A percentile compares a stretch with the other conserved stretches of the same genome.
phyloP scores from a whole-genome alignment of 2,113 vertebrate genomes.

The Cacatua alba region DNA sequence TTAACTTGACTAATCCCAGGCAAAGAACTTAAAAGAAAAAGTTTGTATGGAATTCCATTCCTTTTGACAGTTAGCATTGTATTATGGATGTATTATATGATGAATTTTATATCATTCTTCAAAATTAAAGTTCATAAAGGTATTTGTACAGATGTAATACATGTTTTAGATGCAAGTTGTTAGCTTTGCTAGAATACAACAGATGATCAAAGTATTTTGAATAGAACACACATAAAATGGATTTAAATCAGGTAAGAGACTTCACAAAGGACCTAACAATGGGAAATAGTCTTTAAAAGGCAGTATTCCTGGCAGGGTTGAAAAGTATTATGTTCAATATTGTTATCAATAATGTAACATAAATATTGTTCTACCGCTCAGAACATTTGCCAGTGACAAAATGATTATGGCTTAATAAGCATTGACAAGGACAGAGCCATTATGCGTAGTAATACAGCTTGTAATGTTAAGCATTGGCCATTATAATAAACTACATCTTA shows the following conservation, averaged over 20 bases:
- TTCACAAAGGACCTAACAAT: background rate
- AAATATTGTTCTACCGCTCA: slow-evolving; percentile 10
- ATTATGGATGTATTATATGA: background rate
- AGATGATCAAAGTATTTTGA: background rate
- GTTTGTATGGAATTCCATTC: background rate
- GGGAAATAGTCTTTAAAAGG: background rate
- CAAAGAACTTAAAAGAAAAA: background rate
- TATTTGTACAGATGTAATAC: background rate
- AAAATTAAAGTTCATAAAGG: background rate
- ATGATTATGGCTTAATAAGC: slow-evolving; percentile 18
- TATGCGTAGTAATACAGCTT: background rate
- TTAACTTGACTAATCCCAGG: background rate
- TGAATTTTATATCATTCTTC: background rate
- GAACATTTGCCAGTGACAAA: slow-evolving; percentile 29
- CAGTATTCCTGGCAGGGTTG: background rate
- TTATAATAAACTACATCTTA: background rate
- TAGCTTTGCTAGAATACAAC: background rate
- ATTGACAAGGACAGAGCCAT: slow-evolving; percentile 30
- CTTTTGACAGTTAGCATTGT: background rate
- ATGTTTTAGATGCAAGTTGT: background rate
- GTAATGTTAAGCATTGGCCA: background rate
- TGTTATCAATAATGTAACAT: slow-evolving; percentile 42
- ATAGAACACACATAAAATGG: background rate
- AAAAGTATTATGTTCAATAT: background rate
- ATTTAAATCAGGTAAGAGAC: background rate